Evolutionary conservation across 2,113 vertebrate species (phyloP), one percentile per base, ranked within the genome.

Genomic region (Cercocebus atys): DNA sequence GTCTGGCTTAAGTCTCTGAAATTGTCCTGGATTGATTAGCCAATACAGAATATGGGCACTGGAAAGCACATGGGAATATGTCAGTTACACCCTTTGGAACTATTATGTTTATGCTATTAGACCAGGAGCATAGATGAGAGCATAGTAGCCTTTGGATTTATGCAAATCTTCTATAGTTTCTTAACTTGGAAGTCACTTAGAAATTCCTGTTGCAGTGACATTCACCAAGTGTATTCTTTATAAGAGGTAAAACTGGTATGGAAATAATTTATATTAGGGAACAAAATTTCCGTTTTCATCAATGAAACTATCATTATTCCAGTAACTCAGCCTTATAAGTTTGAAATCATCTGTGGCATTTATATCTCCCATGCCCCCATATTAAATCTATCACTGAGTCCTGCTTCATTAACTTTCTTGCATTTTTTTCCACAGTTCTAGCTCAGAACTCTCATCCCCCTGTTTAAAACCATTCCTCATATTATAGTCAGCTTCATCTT

Each of bases 351-450:
- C 27, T 90, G 68, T 80, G 57, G 13, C 47, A 92, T 90, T 95
- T 95, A 83, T 87, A 14, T 94, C 38, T 97, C 55, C 55, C 38
- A 80, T 95, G 20, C 12, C 25, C 52, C 27, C 27, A 55, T 61
- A 83, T 95, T 90, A 96, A 96, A 94, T 88, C 13, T 70, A 87
- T 90, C 23, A 70, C 30, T 43, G 78, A 97, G 43, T 76, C 47
- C 27, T 93, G 82, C 52, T 90, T 91, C 72, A 95, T 81, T 96
- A 73, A 86, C 66, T 87, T 95, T 89, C 80, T 90, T 94, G 64
- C 17, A 90, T 95, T 97, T 66, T 90, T 35, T 94, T 38, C 10
- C n/a, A 73, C 43, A 89, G 35, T 83, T 88, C n/a, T 84, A 90
- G 61, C n/a, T 90, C 68, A 92, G 40, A 79, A 93, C 0, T 88